Evolutionary conservation across 2,797 vertebrate species (phyloP).

Genomic region (Sebastes nivosus): DNA sequence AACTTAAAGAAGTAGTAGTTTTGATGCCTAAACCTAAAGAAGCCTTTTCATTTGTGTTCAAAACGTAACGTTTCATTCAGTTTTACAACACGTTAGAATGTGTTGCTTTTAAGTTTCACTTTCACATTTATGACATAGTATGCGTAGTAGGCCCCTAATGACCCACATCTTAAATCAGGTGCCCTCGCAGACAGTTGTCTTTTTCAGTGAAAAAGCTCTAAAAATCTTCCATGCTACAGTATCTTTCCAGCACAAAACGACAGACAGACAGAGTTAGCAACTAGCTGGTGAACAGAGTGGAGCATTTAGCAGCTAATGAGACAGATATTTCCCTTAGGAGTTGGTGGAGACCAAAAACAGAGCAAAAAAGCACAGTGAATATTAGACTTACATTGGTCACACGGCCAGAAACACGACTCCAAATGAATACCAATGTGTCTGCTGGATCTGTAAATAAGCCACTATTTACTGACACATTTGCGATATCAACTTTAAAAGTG

Average conservation of each 20-base stretch:
- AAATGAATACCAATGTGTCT: neutral
- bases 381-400: neutral
- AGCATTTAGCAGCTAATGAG: neutral
- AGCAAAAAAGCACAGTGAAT: neutral
- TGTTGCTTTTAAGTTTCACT: no score
- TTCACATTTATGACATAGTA: no score
- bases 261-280: neutral
- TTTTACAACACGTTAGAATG: no score
- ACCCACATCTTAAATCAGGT: no score
- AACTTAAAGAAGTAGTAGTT: no score
- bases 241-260: neutral
- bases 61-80: no score
- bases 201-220: no score
- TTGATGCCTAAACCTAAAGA: no score
- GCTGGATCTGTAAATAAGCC: neutral
- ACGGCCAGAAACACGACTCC: neutral
- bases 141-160: no score
- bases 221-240: neutral
- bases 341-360: neutral
- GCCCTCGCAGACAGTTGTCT: neutral
- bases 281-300: neutral
- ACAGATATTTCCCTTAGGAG: neutral
- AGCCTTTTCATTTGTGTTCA: no score
- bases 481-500: neutral
- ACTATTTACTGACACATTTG: fast-evolving